Evolutionary conservation across 2,888 invertebrate species (phyloP).

Genomic region (Anthophora plumipes): DNA sequence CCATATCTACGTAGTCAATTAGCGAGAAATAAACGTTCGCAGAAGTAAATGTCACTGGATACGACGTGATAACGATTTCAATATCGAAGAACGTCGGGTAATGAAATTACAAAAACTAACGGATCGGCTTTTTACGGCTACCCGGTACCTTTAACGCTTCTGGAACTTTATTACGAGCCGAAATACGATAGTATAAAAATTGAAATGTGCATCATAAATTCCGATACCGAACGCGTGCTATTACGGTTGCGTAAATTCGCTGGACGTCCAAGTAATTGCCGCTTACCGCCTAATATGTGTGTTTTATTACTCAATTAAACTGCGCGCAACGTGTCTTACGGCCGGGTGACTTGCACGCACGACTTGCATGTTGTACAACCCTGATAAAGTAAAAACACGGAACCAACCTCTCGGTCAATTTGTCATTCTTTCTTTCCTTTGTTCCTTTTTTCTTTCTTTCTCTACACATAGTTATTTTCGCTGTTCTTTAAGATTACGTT

Average conservation of each 20-base stretch:
- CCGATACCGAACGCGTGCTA: conserved; percentile 17
- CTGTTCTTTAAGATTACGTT: conserved; percentile 8
- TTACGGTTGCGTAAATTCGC: conserved; percentile 51
- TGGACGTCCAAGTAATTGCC: conserved; percentile 40
- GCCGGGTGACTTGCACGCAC: conserved; percentile 58
- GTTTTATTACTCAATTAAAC: conserved; percentile 76
- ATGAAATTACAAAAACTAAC: neutral
- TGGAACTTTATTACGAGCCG: neutral
- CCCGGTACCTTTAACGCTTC: neutral
- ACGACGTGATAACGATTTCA: neutral
- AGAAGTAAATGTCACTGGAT: neutral
- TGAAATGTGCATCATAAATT: conserved; percentile 22
- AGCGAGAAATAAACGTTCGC: neutral
- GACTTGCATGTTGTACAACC: conserved; percentile 72
- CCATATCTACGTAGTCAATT: neutral
- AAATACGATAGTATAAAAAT: conserved; percentile 14
- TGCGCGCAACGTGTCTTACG: conserved; percentile 50
- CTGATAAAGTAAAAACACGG: conserved; percentile 72
- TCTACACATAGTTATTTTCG: conserved; percentile 6
- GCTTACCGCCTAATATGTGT: conserved; percentile 58
- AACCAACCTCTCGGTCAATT: conserved; percentile 68
- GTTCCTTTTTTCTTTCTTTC: neutral
- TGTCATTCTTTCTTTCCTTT: conserved; percentile 71
- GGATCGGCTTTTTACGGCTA: neutral
- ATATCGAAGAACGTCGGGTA: neutral